Percentiles rank a stretch among this genome's conserved stretches.
phyloP scores from a whole-genome alignment of 2,888 invertebrate species.

The Podabrus alpinus region DNA sequence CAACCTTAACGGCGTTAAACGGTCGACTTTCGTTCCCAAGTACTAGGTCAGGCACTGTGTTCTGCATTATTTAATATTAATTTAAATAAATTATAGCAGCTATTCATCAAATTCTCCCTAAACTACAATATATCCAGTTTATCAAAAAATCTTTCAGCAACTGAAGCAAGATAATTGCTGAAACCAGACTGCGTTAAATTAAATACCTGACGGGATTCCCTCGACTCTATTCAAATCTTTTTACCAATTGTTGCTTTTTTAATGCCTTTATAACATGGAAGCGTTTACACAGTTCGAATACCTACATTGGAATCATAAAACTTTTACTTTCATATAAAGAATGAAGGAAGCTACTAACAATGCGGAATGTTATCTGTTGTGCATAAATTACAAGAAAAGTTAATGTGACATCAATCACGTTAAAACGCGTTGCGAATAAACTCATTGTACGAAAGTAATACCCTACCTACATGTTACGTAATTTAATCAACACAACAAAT shows the following conservation, averaged over 20 bases:
- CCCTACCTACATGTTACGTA: not conserved
- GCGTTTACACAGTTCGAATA: not conserved
- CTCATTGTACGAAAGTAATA: not conserved
- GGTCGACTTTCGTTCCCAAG: no score
- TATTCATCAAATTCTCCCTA: not conserved
- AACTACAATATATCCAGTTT: not conserved
- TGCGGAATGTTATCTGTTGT: not conserved
- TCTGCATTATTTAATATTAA: not conserved
- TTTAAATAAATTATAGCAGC: not conserved
- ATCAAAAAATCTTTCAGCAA: not conserved
- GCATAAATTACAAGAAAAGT: not conserved
- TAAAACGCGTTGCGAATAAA: not conserved
- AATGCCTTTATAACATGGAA: not conserved
- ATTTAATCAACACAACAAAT: not conserved
- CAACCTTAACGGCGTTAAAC: no score
- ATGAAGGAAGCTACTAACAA: not conserved
- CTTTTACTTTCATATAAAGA: not conserved
- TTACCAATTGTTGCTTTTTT: not conserved
- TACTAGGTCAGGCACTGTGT: no score
- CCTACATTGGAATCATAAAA: not conserved
- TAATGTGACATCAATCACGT: not conserved
- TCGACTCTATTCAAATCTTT: not conserved
- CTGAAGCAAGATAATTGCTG: not conserved
- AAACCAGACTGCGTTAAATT: not conserved
- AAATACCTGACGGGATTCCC: not conserved